These are phyloP conservation scores for Crocodylus rhombifer DNA, from an alignment of 2,797 vertebrate species.

Conservation along the genomic window DNA sequence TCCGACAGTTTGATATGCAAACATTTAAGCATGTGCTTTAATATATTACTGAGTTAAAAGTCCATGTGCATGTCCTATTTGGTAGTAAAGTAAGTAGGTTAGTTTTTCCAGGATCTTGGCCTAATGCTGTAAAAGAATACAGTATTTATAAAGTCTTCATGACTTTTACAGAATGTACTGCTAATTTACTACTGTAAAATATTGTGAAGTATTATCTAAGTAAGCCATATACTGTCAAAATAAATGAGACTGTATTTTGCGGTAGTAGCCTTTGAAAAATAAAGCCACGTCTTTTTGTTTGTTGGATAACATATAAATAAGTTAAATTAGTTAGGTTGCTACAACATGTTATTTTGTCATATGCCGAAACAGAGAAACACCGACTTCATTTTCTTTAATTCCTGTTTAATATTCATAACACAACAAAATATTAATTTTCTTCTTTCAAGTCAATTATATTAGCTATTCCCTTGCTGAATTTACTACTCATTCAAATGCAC, in stretches of 20 bases:
- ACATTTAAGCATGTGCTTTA: not conserved
- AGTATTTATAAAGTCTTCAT: constrained; percentile 43
- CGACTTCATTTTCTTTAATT: constrained; percentile 37
- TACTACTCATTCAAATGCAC: constrained; percentile 53
- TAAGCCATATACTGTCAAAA: constrained; percentile 36
- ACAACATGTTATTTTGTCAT: not conserved
- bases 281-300: constrained; percentile 38
- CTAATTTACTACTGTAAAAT: not conserved
- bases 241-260: constrained; percentile 58
- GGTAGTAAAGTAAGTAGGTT: constrained; percentile 33
- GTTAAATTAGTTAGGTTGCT: not conserved
- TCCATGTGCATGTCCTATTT: not conserved
- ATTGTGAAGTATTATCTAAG: constrained; percentile 22
- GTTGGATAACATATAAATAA: constrained; percentile 47
- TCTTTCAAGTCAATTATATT: constrained; percentile 65
- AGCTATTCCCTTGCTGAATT: constrained; percentile 66
- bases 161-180: not conserved
- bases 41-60: not conserved
- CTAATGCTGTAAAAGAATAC: constrained; percentile 51
- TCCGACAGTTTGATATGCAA: not conserved
- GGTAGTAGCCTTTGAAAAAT: constrained; percentile 43
- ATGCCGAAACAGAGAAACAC: not conserved
- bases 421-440: constrained; percentile 58
- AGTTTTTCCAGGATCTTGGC: not conserved
- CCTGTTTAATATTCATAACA: constrained; percentile 9